Percentiles rank a stretch among this genome's conserved stretches.
Evolutionary conservation across 2,113 vertebrate species (phyloP).

Genomic region (Orientallactaga bullata): DNA sequence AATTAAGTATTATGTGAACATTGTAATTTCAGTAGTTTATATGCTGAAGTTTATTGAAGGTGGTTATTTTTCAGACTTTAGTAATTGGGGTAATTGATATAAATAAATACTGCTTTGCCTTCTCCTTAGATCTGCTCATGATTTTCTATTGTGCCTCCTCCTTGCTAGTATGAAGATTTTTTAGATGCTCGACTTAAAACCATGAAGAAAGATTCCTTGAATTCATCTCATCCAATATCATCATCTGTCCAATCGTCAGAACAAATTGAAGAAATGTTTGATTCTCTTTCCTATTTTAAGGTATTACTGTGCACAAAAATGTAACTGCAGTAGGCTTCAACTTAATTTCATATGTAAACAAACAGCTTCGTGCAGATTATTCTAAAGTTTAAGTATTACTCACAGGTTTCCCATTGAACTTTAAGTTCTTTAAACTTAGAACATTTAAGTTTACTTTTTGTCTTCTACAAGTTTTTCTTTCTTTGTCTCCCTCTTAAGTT

Average conservation of each 20-base stretch:
- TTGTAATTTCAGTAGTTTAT: conserved; percentile 30
- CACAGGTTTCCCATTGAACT: conserved; percentile 28
- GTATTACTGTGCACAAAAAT: conserved; percentile 83
- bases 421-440: conserved; percentile 40
- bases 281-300: conserved; percentile 96
- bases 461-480: conserved; percentile 37
- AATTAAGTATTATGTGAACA: neutral
- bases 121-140: conserved; percentile 34
- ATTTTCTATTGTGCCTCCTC: conserved; percentile 47
- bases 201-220: conserved; percentile 93
- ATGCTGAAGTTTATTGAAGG: conserved; percentile 37
- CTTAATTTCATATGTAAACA: conserved; percentile 55
- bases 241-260: conserved; percentile 91
- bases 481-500: conserved; percentile 13
- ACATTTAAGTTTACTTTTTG: neutral
- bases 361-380: conserved; percentile 32
- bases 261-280: conserved; percentile 98
- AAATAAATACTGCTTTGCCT: conserved; percentile 33
- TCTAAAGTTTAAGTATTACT: conserved; percentile 46
- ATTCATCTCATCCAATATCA: conserved; percentile 94
- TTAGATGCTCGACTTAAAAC: conserved; percentile 91
- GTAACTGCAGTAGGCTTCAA: conserved; percentile 49
- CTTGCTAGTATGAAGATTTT: conserved; percentile 92
- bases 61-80: conserved; percentile 28
- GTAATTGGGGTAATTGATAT: conserved; percentile 13